Percentiles rank a stretch among this genome's conserved stretches.
phyloP scores from a whole-genome alignment of 2,888 invertebrate species.

The Tribolium freemani region DNA sequence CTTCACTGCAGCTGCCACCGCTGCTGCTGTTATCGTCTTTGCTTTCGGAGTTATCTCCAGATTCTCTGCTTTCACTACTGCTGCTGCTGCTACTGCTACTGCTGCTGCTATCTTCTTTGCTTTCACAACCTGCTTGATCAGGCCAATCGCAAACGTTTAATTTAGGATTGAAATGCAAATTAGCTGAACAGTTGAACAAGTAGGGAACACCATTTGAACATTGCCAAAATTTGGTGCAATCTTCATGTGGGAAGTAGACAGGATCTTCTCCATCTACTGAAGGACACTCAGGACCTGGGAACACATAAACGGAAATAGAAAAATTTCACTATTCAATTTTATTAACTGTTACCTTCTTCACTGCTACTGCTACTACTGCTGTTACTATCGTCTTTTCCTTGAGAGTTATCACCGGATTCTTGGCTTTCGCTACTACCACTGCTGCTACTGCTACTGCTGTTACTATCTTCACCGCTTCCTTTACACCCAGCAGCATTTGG shows the following conservation, averaged over 20 bases:
- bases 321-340: too few relatives aligned
- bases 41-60: background rate
- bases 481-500: conserved; percentile 45
- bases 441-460: too few relatives aligned
- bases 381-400: background rate
- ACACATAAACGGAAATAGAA: too few relatives aligned
- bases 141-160: conserved; percentile 17
- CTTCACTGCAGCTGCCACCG: too few relatives aligned
- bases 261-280: background rate
- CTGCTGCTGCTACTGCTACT: background rate
- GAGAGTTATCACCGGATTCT: background rate
- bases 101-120: background rate
- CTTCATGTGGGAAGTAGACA: conserved; percentile 2
- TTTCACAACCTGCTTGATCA: background rate
- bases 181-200: background rate
- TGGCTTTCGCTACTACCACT: background rate
- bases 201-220: background rate
- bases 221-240: conserved; percentile 2
- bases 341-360: too few relatives aligned
- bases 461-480: background rate
- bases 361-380: background rate
- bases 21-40: background rate
- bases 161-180: conserved; percentile 1
- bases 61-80: background rate
- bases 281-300: too few relatives aligned